A percentile compares a stretch with the other conserved stretches of the same genome.
Conservation (phyloP, 2,113 vertebrate species). For the Alouatta palliata region DNA sequence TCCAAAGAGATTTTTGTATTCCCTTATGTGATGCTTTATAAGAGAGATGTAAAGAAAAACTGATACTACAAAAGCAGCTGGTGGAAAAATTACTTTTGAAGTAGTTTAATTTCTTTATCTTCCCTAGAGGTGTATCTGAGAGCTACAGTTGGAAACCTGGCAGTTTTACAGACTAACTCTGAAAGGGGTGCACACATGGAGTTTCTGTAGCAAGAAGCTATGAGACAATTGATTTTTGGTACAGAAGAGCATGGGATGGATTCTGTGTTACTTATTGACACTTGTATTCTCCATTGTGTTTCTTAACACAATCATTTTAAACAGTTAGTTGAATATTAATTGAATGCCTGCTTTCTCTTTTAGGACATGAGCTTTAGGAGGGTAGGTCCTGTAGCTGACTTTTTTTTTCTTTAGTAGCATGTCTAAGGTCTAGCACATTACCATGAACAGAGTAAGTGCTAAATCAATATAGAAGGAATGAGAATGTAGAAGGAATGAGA, state of each 20-base stretch:
- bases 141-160: slow-evolving; percentile 65
- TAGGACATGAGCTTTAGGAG: neutral
- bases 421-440: neutral
- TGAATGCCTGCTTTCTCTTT: neutral
- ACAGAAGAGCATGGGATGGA: slow-evolving; percentile 4
- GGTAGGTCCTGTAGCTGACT: neutral
- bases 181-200: neutral
- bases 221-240: neutral
- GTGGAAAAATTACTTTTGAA: slow-evolving; percentile 66
- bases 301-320: neutral
- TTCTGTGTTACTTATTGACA: neutral
- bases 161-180: slow-evolving; percentile 21
- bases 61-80: slow-evolving; percentile 14
- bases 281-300: neutral
- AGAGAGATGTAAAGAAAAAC: slow-evolving; percentile 45
- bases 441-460: neutral
- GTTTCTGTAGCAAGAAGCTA: slow-evolving; percentile 25
- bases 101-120: slow-evolving; percentile 59
- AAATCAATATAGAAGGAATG: neutral
- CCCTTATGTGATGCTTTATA: slow-evolving; percentile 1
- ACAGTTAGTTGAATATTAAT: neutral
- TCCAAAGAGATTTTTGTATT: slow-evolving; percentile 55
- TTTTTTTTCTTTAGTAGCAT: neutral
- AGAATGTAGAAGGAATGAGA: neutral
- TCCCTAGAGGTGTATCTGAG: slow-evolving; percentile 57